phyloP scores from a whole-genome alignment of 2,797 vertebrate genomes.

The Dicrostonyx torquatus region DNA sequence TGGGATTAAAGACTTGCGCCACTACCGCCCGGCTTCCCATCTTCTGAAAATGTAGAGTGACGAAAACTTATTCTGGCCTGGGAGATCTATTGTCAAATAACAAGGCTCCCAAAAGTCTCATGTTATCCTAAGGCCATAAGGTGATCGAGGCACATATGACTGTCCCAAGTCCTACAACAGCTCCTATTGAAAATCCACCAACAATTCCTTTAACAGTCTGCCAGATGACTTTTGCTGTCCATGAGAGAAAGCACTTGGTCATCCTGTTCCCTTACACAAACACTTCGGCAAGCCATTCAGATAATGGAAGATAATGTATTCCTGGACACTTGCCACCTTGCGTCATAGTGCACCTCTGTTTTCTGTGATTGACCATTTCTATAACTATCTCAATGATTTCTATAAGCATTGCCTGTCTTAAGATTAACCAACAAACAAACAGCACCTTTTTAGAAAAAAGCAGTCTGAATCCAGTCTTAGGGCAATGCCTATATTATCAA shows the following conservation, averaged over 20 bases:
- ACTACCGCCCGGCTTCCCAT: too few relatives aligned
- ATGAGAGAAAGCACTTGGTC: not conserved
- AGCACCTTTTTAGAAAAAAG: slow-evolving; percentile 44
- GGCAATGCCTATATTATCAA: slow-evolving; percentile 12
- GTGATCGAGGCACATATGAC: not conserved
- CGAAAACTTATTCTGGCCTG: slow-evolving; percentile 6
- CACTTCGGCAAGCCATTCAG: not conserved
- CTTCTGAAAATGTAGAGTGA: not conserved
- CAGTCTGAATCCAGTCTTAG: not conserved
- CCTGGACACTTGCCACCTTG: not conserved
- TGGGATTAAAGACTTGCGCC: too few relatives aligned
- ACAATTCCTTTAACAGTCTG: not conserved
- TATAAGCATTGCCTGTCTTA: not conserved
- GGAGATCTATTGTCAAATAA: not conserved
- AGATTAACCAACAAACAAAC: not conserved
- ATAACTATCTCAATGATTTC: not conserved
- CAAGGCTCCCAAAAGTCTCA: not conserved
- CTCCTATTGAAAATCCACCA: not conserved
- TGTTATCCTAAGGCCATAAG: not conserved
- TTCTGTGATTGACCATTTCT: not conserved
- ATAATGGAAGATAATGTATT: not conserved
- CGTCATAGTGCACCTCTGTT: not conserved
- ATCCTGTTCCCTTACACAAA: not conserved
- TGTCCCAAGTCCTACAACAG: not conserved
- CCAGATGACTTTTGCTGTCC: not conserved